These are phyloP conservation scores for Drosophila buzzatii DNA, from an alignment of 2,888 invertebrate species.

Conservation along the genomic window DNA sequence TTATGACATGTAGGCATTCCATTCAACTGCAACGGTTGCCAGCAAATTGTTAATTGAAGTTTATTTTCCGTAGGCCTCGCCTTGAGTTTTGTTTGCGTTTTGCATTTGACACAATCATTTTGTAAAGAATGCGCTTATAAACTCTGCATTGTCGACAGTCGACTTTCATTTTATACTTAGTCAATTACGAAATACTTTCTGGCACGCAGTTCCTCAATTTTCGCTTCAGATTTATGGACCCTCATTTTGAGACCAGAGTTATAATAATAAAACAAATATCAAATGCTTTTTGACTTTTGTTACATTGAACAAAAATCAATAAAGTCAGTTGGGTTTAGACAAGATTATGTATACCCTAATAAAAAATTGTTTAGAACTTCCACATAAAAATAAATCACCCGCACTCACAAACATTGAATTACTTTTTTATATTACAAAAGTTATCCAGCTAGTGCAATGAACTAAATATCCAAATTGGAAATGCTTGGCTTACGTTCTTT, in stretches of 20 bases:
- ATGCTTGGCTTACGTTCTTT: background rate
- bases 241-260: background rate
- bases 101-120: constrained; percentile 56
- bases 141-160: constrained; percentile 23
- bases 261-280: background rate
- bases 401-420: constrained; percentile 13
- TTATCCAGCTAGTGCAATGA: constrained; percentile 1
- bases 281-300: constrained; percentile 12
- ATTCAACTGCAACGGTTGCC: constrained; percentile 17
- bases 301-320: background rate
- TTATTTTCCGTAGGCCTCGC: constrained; percentile 51
- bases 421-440: constrained; percentile 2
- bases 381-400: constrained; percentile 4
- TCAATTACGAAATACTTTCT: constrained; percentile 20
- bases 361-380: background rate
- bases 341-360: background rate
- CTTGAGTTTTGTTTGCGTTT: constrained; percentile 60
- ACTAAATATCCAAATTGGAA: background rate
- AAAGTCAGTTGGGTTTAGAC: background rate
- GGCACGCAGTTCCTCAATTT: constrained; percentile 36
- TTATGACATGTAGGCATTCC: constrained; percentile 49
- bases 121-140: background rate
- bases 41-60: constrained; percentile 43
- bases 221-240: background rate
- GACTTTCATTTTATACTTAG: constrained; percentile 32